Base-by-base conservation (phyloP, 2,797 vertebrate species). In the Cossypha niveicapilla region DNA sequence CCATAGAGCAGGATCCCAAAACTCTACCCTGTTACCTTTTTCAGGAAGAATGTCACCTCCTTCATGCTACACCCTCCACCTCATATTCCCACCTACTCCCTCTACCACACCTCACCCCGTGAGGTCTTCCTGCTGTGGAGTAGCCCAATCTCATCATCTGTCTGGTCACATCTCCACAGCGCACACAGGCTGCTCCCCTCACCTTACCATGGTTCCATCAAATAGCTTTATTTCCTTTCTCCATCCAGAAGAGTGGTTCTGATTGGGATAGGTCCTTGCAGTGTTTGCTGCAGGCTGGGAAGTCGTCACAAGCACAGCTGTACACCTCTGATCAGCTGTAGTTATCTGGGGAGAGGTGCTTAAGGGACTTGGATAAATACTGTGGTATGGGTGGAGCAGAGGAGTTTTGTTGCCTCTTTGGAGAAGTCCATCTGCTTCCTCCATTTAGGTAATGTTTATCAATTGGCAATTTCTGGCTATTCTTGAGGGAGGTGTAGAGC, bases 381-480 rank as follows among this genome's bases (percentile, higher is more conserved):
- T 48, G 6, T 0, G 1, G 19, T 23, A 17, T 41, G 15, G 18
- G 22, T 27, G 70, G 58, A 62, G 58, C 1, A 3, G 54, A 75
- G 25, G 15, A 72, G 15, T 63, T 91, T 63, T 57, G 11, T 23
- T 50, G 22, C 7, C n/a, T 60, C 41, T 58, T 41, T 57, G 44
- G 27, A 87, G 41, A 62, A 51, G 15, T 60, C 73, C 2, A 57
- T 63, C 45, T 10, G 3, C 39, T 71, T 62, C 30, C 37, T 65
- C 28, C 32, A 24, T 77, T 47, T 51, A 66, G 60, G 18, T 11
- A 78, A 28, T 12, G 4, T 2, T 45, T 66, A 88, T 60, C 45
- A 13, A 23, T 25, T 66, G 48, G 21, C 13, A 77, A 21, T 68
- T 93, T 80, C 82, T 61, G 44, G 21, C 13, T 85, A 10, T 77